Evolutionary conservation across 1,140 invertebrate species (phyloP).

Genomic region (Drosophila parabipectinata): DNA sequence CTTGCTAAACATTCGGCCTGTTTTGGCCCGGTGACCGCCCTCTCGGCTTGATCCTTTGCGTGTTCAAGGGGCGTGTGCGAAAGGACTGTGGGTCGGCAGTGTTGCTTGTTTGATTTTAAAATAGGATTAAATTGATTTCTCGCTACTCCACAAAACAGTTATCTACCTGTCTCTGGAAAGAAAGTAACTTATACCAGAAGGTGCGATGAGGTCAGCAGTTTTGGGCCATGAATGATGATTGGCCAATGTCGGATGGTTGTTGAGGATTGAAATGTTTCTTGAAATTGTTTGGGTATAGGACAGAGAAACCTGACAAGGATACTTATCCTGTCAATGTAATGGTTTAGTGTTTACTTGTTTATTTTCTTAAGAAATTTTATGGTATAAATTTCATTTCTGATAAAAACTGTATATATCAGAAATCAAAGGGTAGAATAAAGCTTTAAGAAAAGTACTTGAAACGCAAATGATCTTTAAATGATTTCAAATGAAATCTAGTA

Average conservation of each 20-base stretch:
- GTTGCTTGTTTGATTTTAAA: slow-evolving; percentile 66
- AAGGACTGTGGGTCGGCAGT: slow-evolving; percentile 30
- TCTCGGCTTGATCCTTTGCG: slow-evolving; percentile 20
- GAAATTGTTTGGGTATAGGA: slow-evolving; percentile 27
- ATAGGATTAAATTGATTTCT: slow-evolving; percentile 81
- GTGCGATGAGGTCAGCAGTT: slow-evolving; percentile 68
- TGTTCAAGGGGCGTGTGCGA: slow-evolving; percentile 60
- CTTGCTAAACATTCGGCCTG: slow-evolving; percentile 63
- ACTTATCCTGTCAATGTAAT: background rate
- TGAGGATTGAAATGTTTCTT: slow-evolving; percentile 65
- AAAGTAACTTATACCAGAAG: slow-evolving; percentile 9
- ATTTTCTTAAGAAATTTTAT: background rate
- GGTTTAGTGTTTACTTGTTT: background rate
- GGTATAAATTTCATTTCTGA: too few relatives aligned
- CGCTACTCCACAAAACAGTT: slow-evolving; percentile 55
- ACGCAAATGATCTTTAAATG: too few relatives aligned
- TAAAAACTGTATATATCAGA: too few relatives aligned
- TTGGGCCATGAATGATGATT: slow-evolving; percentile 49
- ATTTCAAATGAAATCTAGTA: background rate
- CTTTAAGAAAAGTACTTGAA: too few relatives aligned
- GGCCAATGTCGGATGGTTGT: slow-evolving; percentile 13
- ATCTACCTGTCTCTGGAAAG: slow-evolving; percentile 27
- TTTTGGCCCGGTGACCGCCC: slow-evolving; percentile 14
- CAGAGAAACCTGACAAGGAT: slow-evolving; percentile 13
- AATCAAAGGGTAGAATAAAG: too few relatives aligned